These are phyloP conservation scores for Torymus tubicola DNA, from an alignment of 2,888 invertebrate genomes.

Conservation along the genomic window DNA sequence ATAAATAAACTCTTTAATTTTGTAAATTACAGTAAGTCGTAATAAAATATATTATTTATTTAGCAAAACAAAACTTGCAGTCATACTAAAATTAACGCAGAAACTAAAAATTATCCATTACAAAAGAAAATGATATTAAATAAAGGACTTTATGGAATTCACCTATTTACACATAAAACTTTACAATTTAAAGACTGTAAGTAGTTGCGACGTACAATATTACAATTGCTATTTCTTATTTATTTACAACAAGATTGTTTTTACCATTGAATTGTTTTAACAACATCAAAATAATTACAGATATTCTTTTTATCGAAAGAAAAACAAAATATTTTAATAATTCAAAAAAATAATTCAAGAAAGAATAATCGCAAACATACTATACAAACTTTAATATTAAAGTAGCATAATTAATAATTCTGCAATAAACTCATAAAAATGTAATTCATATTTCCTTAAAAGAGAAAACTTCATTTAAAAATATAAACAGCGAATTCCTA, in stretches of 20 bases:
- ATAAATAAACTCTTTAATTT: background rate
- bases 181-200: constrained; percentile 15
- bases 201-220: constrained; percentile 20
- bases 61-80: constrained; percentile 26
- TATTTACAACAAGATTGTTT: background rate
- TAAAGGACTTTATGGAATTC: constrained; percentile 36
- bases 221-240: background rate
- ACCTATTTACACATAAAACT: constrained; percentile 42
- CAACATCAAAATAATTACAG: constrained; percentile 9
- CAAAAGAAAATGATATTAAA: constrained; percentile 24
- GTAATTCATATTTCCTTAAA: constrained; percentile 1
- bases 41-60: no score
- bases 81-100: constrained; percentile 1
- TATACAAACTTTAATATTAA: constrained; percentile 37
- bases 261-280: constrained; percentile 19
- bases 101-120: constrained; percentile 19
- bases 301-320: constrained; percentile 18
- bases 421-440: background rate
- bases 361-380: constrained; percentile 8
- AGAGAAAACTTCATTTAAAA: background rate
- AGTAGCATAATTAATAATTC: constrained; percentile 10
- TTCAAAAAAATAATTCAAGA: background rate
- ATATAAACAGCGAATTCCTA: background rate
- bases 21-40: background rate
- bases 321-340: constrained; percentile 27